Evolutionary conservation across 2,113 vertebrate species (phyloP).

Genomic region (Ranitomeya imitator): DNA sequence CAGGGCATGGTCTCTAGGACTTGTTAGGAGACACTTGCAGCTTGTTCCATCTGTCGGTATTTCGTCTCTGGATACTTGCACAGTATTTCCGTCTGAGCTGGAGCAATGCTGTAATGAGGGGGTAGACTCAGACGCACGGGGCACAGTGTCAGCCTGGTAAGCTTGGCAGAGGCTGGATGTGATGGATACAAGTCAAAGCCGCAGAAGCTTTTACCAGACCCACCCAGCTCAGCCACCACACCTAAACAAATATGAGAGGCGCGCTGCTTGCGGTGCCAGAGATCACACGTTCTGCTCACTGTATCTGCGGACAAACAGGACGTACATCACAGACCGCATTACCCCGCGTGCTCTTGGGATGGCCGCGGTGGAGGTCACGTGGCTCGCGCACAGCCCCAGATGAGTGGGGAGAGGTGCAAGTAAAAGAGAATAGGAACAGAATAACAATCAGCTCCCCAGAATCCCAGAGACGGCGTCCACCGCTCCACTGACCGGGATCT

Average conservation of each 20-base stretch:
- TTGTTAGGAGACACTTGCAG: neutral
- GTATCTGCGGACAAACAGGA: constrained; percentile 13
- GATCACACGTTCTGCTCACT: constrained; percentile 61
- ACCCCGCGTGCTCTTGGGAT: constrained; percentile 25
- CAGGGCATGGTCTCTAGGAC: neutral
- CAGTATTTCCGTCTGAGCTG: neutral
- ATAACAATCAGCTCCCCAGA: no score
- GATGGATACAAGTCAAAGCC: constrained; percentile 67
- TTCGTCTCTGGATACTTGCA: neutral
- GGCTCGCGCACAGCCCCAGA: neutral
- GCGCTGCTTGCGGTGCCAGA: constrained; percentile 59
- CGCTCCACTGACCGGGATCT: no score
- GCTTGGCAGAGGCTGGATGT: constrained; percentile 67
- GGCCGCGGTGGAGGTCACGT: neutral
- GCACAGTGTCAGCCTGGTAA: constrained; percentile 60
- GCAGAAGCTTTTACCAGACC: constrained; percentile 72
- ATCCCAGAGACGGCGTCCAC: no score
- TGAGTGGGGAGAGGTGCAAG: no score
- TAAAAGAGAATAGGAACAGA: neutral
- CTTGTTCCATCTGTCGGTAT: neutral
- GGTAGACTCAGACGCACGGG: constrained; percentile 62
- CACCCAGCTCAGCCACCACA: constrained; percentile 68
- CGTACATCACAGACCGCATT: neutral
- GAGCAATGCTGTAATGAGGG: constrained; percentile 64
- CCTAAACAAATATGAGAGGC: constrained; percentile 67